phyloP scores from a whole-genome alignment of 2,888 invertebrate species.

The Allygus modestus region DNA sequence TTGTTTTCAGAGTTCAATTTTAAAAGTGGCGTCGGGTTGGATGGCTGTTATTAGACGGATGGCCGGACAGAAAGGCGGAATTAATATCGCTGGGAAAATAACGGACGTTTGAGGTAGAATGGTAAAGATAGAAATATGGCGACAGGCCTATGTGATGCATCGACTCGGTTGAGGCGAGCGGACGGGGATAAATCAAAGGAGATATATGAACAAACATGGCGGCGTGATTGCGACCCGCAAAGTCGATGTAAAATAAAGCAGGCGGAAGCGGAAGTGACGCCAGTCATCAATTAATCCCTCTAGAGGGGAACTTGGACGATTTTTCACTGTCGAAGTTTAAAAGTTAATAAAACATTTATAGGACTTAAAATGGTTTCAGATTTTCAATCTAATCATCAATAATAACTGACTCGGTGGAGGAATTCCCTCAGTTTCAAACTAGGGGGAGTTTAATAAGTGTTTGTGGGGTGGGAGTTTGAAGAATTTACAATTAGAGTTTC shows the following conservation, averaged over 20 bases:
- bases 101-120: constrained; percentile 55
- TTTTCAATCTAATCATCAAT: constrained; percentile 61
- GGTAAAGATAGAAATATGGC: constrained; percentile 59
- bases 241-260: constrained; percentile 50
- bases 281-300: constrained; percentile 42
- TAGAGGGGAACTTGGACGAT: constrained; percentile 57
- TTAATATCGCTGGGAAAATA: constrained; percentile 26
- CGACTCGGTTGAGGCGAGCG: background rate
- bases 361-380: constrained; percentile 59
- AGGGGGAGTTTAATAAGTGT: constrained; percentile 4
- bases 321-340: constrained; percentile 60
- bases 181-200: constrained; percentile 37
- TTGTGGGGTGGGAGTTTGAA: constrained; percentile 11
- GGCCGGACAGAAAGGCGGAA: background rate
- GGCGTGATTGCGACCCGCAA: constrained; percentile 31
- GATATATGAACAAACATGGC: constrained; percentile 35
- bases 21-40: background rate
- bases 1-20: constrained; percentile 25
- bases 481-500: constrained; percentile 12
- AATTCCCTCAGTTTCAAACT: constrained; percentile 31
- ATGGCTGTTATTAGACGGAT: background rate
- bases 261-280: constrained; percentile 31
- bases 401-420: constrained; percentile 37
- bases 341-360: constrained; percentile 63
- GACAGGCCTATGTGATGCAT: constrained; percentile 44